A percentile compares a stretch with the other conserved stretches of the same genome.
Conservation (phyloP, 2,888 invertebrate species). For the Pantelozetes paolii region DNA sequence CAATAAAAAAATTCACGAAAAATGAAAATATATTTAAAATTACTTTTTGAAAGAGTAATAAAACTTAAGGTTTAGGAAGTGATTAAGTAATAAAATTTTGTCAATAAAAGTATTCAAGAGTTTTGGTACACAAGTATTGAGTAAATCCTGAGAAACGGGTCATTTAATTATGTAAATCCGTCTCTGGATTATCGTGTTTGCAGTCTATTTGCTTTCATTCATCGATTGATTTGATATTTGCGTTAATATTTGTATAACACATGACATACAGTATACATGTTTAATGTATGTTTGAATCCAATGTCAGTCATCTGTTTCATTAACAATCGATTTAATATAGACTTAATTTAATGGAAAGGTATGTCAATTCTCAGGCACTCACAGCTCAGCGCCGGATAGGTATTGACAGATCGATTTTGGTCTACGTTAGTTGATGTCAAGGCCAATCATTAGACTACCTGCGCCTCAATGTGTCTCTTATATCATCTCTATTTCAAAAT, state of each 20-base stretch:
- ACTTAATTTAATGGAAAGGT: constrained; percentile 17
- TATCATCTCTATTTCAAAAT: too few species aligned
- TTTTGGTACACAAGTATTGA: too few species aligned
- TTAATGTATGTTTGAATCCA: background rate
- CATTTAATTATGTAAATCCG: background rate
- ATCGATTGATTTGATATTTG: constrained; percentile 12
- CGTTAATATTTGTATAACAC: too few species aligned
- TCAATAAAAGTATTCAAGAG: background rate
- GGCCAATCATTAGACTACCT: background rate
- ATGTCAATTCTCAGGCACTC: background rate
- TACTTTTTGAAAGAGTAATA: background rate
- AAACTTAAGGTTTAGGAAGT: constrained; percentile 2
- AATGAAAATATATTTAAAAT: background rate
- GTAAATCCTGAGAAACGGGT: constrained; percentile 3
- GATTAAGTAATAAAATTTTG: background rate
- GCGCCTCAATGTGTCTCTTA: background rate
- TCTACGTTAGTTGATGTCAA: background rate
- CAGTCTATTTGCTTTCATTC: constrained; percentile 28
- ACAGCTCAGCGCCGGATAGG: too few species aligned
- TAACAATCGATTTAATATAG: constrained; percentile 24
- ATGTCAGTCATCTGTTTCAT: constrained; percentile 1
- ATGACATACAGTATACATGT: background rate
- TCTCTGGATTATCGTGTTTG: background rate
- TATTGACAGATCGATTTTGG: background rate
- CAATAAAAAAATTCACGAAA: background rate